Conservation (phyloP, 2,888 invertebrate genomes). For the Caenorhabditis macrosperma region DNA sequence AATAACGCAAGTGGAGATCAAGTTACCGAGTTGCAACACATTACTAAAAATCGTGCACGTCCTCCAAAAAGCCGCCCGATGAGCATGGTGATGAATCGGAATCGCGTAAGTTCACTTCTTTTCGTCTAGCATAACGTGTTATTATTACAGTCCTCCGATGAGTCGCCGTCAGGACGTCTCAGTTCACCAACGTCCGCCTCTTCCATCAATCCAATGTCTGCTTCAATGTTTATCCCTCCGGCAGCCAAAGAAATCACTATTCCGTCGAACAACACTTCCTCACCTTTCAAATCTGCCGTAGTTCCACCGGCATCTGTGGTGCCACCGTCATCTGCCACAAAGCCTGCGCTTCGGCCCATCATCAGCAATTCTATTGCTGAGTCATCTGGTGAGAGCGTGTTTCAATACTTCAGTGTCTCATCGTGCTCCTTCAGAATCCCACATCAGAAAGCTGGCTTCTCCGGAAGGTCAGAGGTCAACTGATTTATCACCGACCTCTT, state of each 20-base stretch:
- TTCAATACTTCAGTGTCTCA: too few relatives aligned
- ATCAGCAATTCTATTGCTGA: conserved; percentile 12
- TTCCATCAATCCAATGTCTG: conserved; percentile 39
- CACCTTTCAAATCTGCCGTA: conserved; percentile 30
- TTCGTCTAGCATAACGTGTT: not conserved
- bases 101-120: conserved; percentile 30
- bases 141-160: conserved; percentile 50
- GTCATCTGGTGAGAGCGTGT: not conserved
- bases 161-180: conserved; percentile 33
- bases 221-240: conserved; percentile 55
- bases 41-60: conserved; percentile 63
- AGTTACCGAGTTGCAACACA: conserved; percentile 56
- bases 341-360: conserved; percentile 50
- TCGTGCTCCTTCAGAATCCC: conserved; percentile 30
- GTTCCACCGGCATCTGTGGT: conserved; percentile 17
- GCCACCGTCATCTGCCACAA: conserved; percentile 50
- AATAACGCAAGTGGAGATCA: conserved; percentile 37
- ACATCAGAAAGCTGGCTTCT: conserved; percentile 27
- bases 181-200: conserved; percentile 49
- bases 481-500: not conserved
- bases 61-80: conserved; percentile 64
- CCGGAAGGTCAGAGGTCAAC: conserved; percentile 23
- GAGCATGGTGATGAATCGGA: conserved; percentile 63
- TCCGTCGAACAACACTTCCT: conserved; percentile 21
- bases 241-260: conserved; percentile 23